Base-by-base conservation (phyloP, 2,888 invertebrate genomes). In the Eudemis profundana region DNA sequence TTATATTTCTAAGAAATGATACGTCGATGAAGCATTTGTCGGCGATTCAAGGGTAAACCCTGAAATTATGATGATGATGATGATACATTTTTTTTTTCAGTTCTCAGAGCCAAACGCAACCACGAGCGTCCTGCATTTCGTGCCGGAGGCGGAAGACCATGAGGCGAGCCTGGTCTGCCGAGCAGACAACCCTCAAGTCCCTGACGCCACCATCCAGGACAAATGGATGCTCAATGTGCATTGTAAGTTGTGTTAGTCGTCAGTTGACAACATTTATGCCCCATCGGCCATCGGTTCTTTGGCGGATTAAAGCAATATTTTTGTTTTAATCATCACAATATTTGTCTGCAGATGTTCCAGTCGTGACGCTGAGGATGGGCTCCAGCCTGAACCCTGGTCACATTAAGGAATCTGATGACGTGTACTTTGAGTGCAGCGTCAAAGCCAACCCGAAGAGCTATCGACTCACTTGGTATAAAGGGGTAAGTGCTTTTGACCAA, bases 341-440 rank as follows among this genome's bases (percentile, higher is more conserved):
- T 36, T 72, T 70, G 33, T 70, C 62, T 14, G 10, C 93, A 97
- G 97, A 97, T 92, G 95, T 96, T 14, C 97, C 97, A 0, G 94
- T 97, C 74, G 96, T 97, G 63, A 95, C 95, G 8, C 85, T 97
- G 73, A 96, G 96, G 79, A 93, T 97, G 72, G 97, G 97, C 3
- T 96, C 96, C 72, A 97, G 95, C 74, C 92, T 97, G 49, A 95
- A 97, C 80, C 95, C 96, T 1, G 94, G 93, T 68, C 95, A 95
- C 73, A 96, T 98, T 77, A 95, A 96, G 74, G 97, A 97, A 85
- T 97, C 96, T 5, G 96, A 96, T 68, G 97, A 97, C 82, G 97
- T 97, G 10, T 97, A 97, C 92, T 97, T 97, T 82, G 97, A 97
- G 84, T 97, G 97, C 91, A 96, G 95, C 84, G 97, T 97, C 77